Evolutionary conservation across 2,113 vertebrate species (phyloP).

Genomic region (human): GRCh38 chr4:157367001-157367500

Average conservation of each 20-base stretch:
- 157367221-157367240: not conserved
- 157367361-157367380: not conserved
- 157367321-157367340: conserved; percentile 58
- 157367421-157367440: not conserved
- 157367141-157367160: not conserved
- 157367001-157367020: not conserved
- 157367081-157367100: not conserved
- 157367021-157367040: not conserved
- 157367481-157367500: not conserved
- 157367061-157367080: not conserved
- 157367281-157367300: not conserved
- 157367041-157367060: not conserved
- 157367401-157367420: not conserved
- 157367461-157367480: not conserved
- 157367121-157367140: not conserved
- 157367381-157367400: not conserved
- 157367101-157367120: not conserved
- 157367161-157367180: not conserved
- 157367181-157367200: conserved; percentile 39
- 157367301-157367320: conserved; percentile 2
- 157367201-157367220: not conserved
- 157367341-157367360: not conserved
- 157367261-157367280: not conserved
- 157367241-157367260: not conserved
- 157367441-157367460: not conserved